phyloP scores from a whole-genome alignment of 2,797 vertebrate genomes.

The Hippopotamyrus pictus region DNA sequence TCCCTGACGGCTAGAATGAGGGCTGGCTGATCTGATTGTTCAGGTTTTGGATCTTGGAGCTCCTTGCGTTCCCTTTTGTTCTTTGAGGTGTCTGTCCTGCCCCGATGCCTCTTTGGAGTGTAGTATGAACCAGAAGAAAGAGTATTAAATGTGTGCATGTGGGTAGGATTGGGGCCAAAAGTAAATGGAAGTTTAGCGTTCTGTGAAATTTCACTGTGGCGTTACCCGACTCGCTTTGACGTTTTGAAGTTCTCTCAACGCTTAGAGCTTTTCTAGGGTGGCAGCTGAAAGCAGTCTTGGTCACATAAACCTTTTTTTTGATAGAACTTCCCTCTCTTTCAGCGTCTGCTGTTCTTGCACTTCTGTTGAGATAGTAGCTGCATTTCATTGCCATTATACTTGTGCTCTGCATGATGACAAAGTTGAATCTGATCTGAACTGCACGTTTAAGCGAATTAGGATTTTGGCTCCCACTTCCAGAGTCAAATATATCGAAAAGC shows the following conservation, averaged over 20 bases:
- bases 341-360: background rate
- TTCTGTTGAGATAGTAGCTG: background rate
- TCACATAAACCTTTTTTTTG: background rate
- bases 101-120: background rate
- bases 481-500: background rate
- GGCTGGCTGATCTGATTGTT: background rate
- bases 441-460: background rate
- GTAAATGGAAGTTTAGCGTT: background rate
- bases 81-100: background rate
- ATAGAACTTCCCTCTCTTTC: background rate
- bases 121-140: background rate
- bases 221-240: background rate
- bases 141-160: background rate
- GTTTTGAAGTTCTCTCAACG: background rate
- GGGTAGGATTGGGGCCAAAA: background rate
- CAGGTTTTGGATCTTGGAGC: background rate
- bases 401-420: background rate
- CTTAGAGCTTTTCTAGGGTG: background rate
- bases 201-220: background rate
- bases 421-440: background rate
- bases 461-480: background rate
- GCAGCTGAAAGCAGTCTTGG: background rate
- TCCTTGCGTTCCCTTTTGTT: background rate
- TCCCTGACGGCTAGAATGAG: background rate
- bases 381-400: background rate